phyloP scores from a whole-genome alignment of 2,888 invertebrate species.

The Andricus quercusramuli region DNA sequence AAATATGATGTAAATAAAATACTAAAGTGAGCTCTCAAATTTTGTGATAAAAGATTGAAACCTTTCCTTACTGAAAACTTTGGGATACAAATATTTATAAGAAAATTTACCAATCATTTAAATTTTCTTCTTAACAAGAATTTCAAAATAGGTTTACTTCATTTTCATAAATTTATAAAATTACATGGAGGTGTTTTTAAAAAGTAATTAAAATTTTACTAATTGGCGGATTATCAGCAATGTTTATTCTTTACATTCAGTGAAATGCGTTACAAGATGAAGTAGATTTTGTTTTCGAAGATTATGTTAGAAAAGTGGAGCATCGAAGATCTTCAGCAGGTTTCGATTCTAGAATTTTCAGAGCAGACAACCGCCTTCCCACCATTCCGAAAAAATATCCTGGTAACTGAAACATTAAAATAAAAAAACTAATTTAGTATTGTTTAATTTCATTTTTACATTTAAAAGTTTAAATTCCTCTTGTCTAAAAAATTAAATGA shows the following conservation, averaged over 20 bases:
- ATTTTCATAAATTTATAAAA: background rate
- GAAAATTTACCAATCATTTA: too few relatives aligned
- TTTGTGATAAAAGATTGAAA: too few relatives aligned
- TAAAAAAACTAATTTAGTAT: background rate
- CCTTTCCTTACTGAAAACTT: too few relatives aligned
- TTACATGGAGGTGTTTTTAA: background rate
- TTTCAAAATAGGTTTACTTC: background rate
- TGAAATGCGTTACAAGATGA: background rate
- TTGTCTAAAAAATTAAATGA: too few relatives aligned
- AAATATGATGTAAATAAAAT: constrained; percentile 31
- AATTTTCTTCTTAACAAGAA: too few relatives aligned
- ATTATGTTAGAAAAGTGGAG: constrained; percentile 2
- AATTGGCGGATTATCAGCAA: constrained; percentile 64
- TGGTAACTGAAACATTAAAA: constrained; percentile 28
- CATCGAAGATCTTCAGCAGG: background rate
- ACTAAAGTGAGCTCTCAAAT: background rate
- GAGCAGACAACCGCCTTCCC: background rate
- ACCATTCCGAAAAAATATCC: constrained; percentile 22
- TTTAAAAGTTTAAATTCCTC: background rate
- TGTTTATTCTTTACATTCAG: constrained; percentile 65
- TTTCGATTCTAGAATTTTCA: background rate
- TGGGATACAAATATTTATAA: too few relatives aligned
- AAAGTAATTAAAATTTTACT: background rate
- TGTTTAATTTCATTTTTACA: background rate
- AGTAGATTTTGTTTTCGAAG: background rate